Percentiles rank a stretch among this genome's conserved stretches.
phyloP scores from a whole-genome alignment of 2,888 invertebrate species.

The Eledona agricola region DNA sequence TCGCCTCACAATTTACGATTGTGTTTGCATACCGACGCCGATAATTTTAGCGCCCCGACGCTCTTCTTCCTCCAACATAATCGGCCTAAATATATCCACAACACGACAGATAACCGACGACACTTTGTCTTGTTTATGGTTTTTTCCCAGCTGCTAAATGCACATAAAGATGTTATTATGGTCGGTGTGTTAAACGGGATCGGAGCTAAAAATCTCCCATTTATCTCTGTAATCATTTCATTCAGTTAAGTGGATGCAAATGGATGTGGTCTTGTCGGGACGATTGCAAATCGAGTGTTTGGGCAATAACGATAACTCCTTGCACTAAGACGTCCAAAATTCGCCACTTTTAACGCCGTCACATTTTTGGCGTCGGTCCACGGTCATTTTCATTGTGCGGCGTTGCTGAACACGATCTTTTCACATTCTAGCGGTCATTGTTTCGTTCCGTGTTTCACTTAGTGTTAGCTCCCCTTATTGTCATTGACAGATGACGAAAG shows the following conservation, averaged over 20 bases:
- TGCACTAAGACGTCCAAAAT: too few relatives aligned
- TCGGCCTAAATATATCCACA: conserved; percentile 39
- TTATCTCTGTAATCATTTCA: conserved; percentile 40
- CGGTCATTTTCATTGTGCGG: conserved; percentile 19
- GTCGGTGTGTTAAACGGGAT: conserved; percentile 15
- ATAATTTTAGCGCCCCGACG: conserved; percentile 23
- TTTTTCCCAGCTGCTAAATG: conserved; percentile 34
- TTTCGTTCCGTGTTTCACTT: conserved; percentile 3
- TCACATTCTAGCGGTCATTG: conserved; percentile 17
- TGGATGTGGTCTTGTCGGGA: conserved; percentile 40
- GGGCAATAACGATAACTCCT: too few relatives aligned
- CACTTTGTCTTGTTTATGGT: conserved; percentile 32
- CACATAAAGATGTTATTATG: conserved; percentile 33
- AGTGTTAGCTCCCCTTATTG: conserved; percentile 3
- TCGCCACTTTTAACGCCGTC: conserved; percentile 28
- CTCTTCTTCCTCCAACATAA: conserved; percentile 10
- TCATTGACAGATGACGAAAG: conserved; percentile 3
- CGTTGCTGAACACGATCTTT: conserved; percentile 21
- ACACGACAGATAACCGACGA: conserved; percentile 42
- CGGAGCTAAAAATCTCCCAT: conserved; percentile 27
- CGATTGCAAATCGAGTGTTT: too few relatives aligned
- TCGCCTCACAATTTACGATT: conserved; percentile 21
- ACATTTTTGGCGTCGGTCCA: conserved; percentile 26
- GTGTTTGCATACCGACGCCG: conserved; percentile 28
- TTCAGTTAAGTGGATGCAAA: conserved; percentile 42